A percentile compares a stretch with the other conserved stretches of the same genome.
These are phyloP conservation scores for Mythimna albipuncta DNA, from an alignment of 2,888 invertebrate genomes.

Conservation along the genomic window DNA sequence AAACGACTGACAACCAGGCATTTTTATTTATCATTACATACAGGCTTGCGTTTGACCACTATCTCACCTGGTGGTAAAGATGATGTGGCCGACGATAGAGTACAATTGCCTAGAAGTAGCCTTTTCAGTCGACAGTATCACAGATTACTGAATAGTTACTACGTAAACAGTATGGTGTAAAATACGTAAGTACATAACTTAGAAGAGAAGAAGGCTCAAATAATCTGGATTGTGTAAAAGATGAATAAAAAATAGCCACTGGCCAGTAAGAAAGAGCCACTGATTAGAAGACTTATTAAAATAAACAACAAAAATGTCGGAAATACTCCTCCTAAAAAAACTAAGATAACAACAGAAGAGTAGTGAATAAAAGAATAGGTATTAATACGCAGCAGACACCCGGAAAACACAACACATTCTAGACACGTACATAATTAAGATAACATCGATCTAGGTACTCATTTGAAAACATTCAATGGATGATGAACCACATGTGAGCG, in stretches of 20 bases:
- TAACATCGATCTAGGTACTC: slow-evolving; percentile 15
- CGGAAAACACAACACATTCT: slow-evolving; percentile 35
- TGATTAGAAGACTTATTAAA: not conserved
- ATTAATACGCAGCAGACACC: slow-evolving; percentile 19
- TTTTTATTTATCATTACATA: too few relatives aligned
- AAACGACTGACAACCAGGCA: too few relatives aligned
- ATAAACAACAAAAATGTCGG: not conserved
- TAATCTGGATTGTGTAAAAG: not conserved
- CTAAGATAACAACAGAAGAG: not conserved
- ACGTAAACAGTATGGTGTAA: too few relatives aligned
- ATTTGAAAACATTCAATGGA: slow-evolving; percentile 29
- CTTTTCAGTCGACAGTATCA: too few relatives aligned
- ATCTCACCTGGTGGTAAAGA: too few relatives aligned
- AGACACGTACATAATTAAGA: slow-evolving; percentile 39
- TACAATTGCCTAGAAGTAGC: too few relatives aligned
- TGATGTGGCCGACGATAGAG: too few relatives aligned
- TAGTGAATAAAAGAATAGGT: not conserved
- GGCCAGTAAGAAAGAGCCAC: not conserved
- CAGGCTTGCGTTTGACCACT: too few relatives aligned
- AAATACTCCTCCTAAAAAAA: not conserved
- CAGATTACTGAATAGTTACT: too few relatives aligned
- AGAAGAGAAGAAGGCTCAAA: not conserved
- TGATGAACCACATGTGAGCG: not conserved
- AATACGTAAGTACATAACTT: too few relatives aligned
- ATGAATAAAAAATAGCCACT: not conserved